Percentiles rank a stretch among this genome's conserved stretches.
phyloP scores from a whole-genome alignment of 1,140 invertebrate genomes.

The Neelides sp. region DNA sequence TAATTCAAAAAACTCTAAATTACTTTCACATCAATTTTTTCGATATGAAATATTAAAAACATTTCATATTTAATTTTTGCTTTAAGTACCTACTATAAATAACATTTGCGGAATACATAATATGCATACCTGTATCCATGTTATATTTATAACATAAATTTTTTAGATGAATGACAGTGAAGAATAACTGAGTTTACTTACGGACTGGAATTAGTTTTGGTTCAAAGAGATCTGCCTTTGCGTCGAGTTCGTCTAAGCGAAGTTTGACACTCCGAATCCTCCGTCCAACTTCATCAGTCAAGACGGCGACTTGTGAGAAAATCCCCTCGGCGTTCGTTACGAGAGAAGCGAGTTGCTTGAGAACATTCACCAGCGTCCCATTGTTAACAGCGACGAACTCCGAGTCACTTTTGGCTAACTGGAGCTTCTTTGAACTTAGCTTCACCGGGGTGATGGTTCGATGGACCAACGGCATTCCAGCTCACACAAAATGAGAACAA shows the following conservation, averaged over 20 bases:
- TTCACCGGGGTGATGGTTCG: conserved; percentile 18
- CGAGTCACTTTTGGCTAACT: conserved; percentile 21
- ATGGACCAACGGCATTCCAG: conserved; percentile 26
- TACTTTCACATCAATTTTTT: too few relatives aligned
- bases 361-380: conserved; percentile 26
- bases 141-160: neutral
- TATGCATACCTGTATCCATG: too few relatives aligned
- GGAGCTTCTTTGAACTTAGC: conserved; percentile 18
- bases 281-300: conserved; percentile 24
- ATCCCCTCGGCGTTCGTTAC: conserved; percentile 23
- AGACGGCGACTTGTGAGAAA: conserved; percentile 15
- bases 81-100: too few relatives aligned
- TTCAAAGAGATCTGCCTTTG: conserved; percentile 28
- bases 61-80: too few relatives aligned
- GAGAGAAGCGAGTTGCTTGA: conserved; percentile 27
- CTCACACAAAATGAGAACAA: too few relatives aligned
- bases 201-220: conserved; percentile 31
- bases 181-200: conserved; percentile 20
- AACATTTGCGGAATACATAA: too few relatives aligned
- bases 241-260: conserved; percentile 28
- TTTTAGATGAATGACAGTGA: neutral
- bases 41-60: too few relatives aligned
- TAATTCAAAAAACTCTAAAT: too few relatives aligned
- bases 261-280: conserved; percentile 25
- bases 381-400: conserved; percentile 30